Conservation (phyloP, 2,113 vertebrate genomes). For the Platanista minor region DNA sequence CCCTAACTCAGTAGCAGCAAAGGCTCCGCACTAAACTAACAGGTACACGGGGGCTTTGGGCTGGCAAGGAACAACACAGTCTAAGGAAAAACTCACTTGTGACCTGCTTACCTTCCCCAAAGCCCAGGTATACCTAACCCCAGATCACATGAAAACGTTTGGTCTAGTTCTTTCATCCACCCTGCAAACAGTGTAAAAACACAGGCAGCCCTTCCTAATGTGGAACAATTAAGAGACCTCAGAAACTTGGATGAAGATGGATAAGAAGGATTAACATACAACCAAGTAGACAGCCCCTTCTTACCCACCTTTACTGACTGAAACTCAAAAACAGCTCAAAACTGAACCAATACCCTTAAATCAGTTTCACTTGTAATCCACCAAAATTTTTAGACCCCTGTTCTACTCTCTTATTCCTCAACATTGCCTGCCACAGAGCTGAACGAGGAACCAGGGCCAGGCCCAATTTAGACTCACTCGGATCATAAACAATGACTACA, state of each 20-base stretch:
- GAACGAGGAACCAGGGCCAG: conserved; percentile 43
- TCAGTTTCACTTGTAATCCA: conserved; percentile 15
- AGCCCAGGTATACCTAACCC: conserved; percentile 3
- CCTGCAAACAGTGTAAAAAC: conserved; percentile 28
- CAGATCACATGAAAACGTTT: conserved; percentile 12
- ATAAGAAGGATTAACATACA: conserved; percentile 17
- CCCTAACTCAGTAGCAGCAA: neutral
- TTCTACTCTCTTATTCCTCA: neutral
- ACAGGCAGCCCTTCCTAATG: conserved; percentile 24
- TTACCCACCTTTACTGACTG: neutral
- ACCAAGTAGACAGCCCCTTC: conserved; percentile 5
- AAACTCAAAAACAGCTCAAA: conserved; percentile 30
- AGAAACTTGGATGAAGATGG: neutral
- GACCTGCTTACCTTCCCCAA: neutral
- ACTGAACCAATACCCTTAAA: conserved; percentile 19
- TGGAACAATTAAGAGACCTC: conserved; percentile 6
- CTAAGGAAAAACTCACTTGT: conserved; percentile 32
- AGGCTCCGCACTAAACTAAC: neutral
- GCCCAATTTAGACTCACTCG: conserved; percentile 47
- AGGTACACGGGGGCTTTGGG: neutral
- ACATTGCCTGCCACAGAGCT: conserved; percentile 17
- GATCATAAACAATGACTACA: conserved; percentile 63
- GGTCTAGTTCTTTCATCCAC: neutral
- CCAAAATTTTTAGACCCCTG: neutral
- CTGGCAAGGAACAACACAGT: neutral